phyloP scores from a whole-genome alignment of 1,140 invertebrate species.

The Papilio glaucus region DNA sequence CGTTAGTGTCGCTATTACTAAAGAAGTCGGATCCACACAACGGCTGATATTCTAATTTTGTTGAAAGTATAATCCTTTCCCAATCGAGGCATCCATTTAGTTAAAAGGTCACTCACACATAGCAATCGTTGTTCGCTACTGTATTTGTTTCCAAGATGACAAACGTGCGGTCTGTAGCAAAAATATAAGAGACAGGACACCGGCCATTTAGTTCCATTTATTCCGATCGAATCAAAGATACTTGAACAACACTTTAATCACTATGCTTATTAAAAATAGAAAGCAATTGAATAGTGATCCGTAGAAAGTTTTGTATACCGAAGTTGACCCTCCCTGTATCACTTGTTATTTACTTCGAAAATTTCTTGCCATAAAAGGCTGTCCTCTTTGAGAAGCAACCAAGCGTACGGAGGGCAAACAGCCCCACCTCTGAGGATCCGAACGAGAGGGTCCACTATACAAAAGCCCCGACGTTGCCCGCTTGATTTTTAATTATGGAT shows the following conservation, averaged over 20 bases:
- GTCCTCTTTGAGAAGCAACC: constrained; percentile 65
- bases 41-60: too few species aligned
- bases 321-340: constrained; percentile 4
- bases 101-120: too few species aligned
- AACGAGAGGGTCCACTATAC: constrained; percentile 53
- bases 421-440: constrained; percentile 48
- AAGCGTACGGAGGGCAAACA: constrained; percentile 62
- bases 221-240: neutral
- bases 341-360: constrained; percentile 52
- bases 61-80: too few species aligned
- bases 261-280: constrained; percentile 9
- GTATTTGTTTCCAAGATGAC: too few species aligned
- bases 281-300: neutral
- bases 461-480: constrained; percentile 64
- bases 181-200: neutral
- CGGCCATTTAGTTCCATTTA: neutral
- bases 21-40: too few species aligned
- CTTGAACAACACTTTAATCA: neutral
- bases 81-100: too few species aligned
- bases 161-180: neutral
- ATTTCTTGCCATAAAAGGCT: constrained; percentile 49
- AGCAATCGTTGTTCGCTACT: too few species aligned
- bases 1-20: too few species aligned
- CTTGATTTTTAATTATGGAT: constrained; percentile 80
- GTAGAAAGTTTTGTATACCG: neutral